phyloP scores from a whole-genome alignment of 1,140 invertebrate species.

The Pseudomyrmex gracilis region DNA sequence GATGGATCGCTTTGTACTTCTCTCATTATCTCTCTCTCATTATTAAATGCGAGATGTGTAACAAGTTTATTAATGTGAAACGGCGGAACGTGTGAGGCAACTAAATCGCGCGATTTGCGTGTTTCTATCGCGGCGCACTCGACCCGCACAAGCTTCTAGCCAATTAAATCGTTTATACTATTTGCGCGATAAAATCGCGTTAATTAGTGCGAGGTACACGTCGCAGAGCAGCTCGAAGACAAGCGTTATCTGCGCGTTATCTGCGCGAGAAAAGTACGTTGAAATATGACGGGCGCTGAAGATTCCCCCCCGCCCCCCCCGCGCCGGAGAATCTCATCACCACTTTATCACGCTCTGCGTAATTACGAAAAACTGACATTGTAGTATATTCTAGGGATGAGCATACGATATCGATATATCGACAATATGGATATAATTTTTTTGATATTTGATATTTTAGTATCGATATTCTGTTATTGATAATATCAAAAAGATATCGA shows the following conservation, averaged over 20 bases:
- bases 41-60: background rate
- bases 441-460: too few species aligned
- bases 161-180: conserved; percentile 20
- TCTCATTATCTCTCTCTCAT: background rate
- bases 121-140: background rate
- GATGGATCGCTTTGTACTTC: background rate
- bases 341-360: background rate
- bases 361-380: background rate
- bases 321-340: background rate
- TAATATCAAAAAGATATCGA: too few species aligned
- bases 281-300: background rate
- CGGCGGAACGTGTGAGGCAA: background rate
- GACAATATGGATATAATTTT: too few species aligned
- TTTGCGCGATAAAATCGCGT: background rate
- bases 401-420: too few species aligned
- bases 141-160: background rate
- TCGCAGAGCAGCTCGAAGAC: background rate
- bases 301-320: too few species aligned
- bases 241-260: background rate
- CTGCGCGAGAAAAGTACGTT: background rate
- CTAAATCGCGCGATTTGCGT: background rate
- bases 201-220: conserved; percentile 5
- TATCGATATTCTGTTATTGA: too few species aligned
- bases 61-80: background rate
- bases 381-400: background rate